phyloP scores from a whole-genome alignment of 1,140 invertebrate species.

The Reticulitermes speratus region DNA sequence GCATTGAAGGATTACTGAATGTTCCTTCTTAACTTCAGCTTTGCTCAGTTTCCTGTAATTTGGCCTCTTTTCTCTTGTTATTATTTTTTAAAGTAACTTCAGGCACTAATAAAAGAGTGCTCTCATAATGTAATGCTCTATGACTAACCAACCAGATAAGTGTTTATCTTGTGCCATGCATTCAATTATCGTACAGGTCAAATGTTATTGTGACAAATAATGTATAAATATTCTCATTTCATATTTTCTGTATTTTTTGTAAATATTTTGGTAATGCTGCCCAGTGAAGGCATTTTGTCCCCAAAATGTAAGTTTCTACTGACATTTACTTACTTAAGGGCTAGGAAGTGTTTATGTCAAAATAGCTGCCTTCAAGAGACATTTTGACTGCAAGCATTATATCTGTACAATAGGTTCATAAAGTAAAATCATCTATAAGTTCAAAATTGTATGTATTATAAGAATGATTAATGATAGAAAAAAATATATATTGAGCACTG shows the following conservation, averaged over 20 bases:
- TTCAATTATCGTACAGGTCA: background rate
- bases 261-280: background rate
- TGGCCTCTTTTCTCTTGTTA: background rate
- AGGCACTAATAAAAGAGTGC: background rate
- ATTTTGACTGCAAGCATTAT: conserved; percentile 2
- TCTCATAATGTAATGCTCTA: background rate
- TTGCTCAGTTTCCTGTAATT: background rate
- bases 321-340: background rate
- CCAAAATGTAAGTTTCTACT: background rate
- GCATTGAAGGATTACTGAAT: background rate
- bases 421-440: background rate
- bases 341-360: background rate
- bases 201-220: background rate
- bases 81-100: background rate
- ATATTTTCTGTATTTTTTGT: background rate
- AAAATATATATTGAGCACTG: conserved; percentile 5
- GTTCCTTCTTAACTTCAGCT: background rate
- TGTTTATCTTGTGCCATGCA: background rate
- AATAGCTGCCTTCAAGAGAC: conserved; percentile 5
- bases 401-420: background rate
- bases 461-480: background rate
- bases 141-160: background rate
- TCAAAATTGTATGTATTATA: background rate
- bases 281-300: background rate
- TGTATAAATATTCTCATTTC: background rate